Evolutionary conservation across 2,113 vertebrate species (phyloP).

Genomic region (Gnathonemus longibarbis): DNA sequence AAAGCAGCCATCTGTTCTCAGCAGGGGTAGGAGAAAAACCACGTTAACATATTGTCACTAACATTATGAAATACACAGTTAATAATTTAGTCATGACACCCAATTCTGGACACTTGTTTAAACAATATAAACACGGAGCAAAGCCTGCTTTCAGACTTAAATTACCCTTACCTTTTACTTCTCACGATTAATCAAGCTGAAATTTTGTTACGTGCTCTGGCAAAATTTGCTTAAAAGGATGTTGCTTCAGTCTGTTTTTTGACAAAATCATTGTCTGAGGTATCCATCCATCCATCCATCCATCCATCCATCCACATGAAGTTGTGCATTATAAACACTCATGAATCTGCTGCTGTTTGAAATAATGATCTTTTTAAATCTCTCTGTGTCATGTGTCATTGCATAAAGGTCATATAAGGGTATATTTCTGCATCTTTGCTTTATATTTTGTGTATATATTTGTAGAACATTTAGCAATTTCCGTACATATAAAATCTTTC

Average conservation of each 20-base stretch:
- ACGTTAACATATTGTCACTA: slow-evolving; percentile 99
- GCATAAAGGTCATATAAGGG: neutral
- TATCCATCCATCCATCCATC: neutral
- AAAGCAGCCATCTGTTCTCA: slow-evolving; percentile 99
- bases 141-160: slow-evolving; percentile 38
- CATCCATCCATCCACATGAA: neutral
- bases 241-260: slow-evolving; percentile 5
- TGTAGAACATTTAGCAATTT: neutral
- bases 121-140: slow-evolving; percentile 56
- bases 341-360: neutral
- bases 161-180: slow-evolving; percentile 40
- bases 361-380: neutral
- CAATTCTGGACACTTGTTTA: slow-evolving; percentile 71
- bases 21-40: slow-evolving; percentile 89
- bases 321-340: neutral
- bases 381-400: neutral
- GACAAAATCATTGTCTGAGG: slow-evolving; percentile 11
- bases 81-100: slow-evolving; percentile 94
- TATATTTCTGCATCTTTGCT: neutral
- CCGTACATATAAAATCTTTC: neutral
- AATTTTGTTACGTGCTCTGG: slow-evolving; percentile 40
- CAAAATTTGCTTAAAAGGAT: slow-evolving; percentile 39
- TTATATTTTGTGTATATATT: neutral
- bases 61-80: slow-evolving; percentile 98
- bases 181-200: slow-evolving; percentile 34